Evolutionary conservation across 2,113 vertebrate species (phyloP), one percentile per base, ranked within the genome.

Genomic region (Rhizomys pruinosus): DNA sequence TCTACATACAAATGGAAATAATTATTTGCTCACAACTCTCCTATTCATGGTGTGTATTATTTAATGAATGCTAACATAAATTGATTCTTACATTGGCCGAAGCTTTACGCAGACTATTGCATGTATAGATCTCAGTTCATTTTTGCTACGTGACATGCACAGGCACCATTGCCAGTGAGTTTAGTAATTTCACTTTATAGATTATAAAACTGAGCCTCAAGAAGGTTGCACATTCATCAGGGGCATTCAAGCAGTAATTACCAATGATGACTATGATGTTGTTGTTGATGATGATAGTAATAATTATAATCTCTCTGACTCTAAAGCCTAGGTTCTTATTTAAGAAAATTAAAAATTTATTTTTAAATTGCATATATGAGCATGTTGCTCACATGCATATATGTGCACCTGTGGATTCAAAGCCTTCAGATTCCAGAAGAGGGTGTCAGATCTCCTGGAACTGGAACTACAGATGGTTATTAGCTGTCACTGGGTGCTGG

Each of bases 111-210:
- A 66, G 42, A 23, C 72, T 82, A 76, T 29, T 71, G 20, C 5
- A 88, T 27, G n/a, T 29, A 92, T 89, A 52, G 73, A 69, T 74
- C 68, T 78, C 76, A 64, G 23, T 90, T 59, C 8, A 44, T 64
- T 17, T 59, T 57, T 89, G 63, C 20, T 63, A 91, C 69, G 71
- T 34, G 27, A 61, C 89, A 84, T 3, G 29, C 52, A 34, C 13
- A 87, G 87, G 37, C 13, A 12, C 32, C 79, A 69, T 91, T 92
- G 89, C 74, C 86, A 88, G 59, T 68, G 42, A 87, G 63, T 93
- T 93, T n/a, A 29, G 64, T 89, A 91, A 93, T 80, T 92, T 96
- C 42, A 90, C 57, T 93, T 84, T 94, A 34, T 68, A 80, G n/a
- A 69, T 84, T 42, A 94, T 87, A 39, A 91, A 94, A 94, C 72